A percentile compares a stretch with the other conserved stretches of the same genome.
Evolutionary conservation across 1,140 invertebrate species (phyloP).

Genomic region (Tribolium castaneum): DNA sequence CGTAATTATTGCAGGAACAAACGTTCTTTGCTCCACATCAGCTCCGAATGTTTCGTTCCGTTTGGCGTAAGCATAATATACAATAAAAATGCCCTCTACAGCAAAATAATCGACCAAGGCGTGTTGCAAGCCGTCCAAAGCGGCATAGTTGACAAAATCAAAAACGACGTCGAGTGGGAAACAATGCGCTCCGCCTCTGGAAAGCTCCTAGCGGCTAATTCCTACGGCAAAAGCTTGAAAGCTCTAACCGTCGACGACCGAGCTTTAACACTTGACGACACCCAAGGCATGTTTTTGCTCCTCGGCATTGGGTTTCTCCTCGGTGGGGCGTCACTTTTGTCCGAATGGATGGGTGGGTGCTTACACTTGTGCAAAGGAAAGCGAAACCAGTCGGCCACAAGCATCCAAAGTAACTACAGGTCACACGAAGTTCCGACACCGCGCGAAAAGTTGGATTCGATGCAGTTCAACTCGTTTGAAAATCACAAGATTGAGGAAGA

Average conservation of each 20-base stretch:
- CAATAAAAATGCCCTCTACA: constrained; percentile 72
- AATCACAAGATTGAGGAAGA: neutral
- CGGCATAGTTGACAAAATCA: constrained; percentile 74
- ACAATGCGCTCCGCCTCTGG: constrained; percentile 71
- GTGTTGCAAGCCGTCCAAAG: constrained; percentile 71
- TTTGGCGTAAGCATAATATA: constrained; percentile 74
- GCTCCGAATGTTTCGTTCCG: constrained; percentile 76
- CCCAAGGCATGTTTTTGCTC: constrained; percentile 82
- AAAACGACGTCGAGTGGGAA: constrained; percentile 75
- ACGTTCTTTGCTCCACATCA: constrained; percentile 74
- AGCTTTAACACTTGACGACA: constrained; percentile 77
- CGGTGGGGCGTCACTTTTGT: constrained; percentile 68
- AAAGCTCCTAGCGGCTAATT: constrained; percentile 67
- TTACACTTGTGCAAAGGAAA: constrained; percentile 66
- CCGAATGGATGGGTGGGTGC: constrained; percentile 75
- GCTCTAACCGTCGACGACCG: constrained; percentile 71
- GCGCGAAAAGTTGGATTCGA: constrained; percentile 49
- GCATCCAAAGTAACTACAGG: constrained; percentile 55
- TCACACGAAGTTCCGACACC: constrained; percentile 53
- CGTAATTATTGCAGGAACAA: constrained; percentile 63
- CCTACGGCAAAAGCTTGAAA: constrained; percentile 45
- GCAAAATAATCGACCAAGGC: constrained; percentile 69
- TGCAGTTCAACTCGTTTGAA: constrained; percentile 36
- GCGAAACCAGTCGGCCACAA: constrained; percentile 34
- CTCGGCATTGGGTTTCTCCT: constrained; percentile 74